Evolutionary conservation across 2,797 vertebrate species (phyloP), one percentile per base, ranked within the genome.

Genomic region (Mormyrops attenuatus): DNA sequence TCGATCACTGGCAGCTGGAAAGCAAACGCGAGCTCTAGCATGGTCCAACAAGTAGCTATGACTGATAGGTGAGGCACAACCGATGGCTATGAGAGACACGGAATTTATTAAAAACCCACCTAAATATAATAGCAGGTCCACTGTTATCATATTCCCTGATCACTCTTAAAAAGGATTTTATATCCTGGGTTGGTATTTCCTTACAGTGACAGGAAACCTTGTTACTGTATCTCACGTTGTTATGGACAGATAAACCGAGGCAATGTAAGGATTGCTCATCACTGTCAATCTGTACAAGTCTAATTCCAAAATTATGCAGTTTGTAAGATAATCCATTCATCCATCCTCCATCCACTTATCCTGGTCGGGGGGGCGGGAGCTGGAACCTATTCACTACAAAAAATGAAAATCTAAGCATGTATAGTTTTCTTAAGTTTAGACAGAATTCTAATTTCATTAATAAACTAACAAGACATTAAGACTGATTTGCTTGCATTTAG

Each of bases 1-100:
- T 99, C 98, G 15, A 97, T 99, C 95, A 99, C 98, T 3, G 98
- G 98, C 49, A 99, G 98, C 95, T 99, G 98, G 98, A 99, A 99
- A 95, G 97, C 97, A 49, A 99, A 98, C 91, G 97, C 97, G 0
- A 97, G 98, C 91, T 98, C 98, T 73, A 98, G 98, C 8, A 99
- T 99, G 98, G 94, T 99, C 90, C 98, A 99, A 89, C 98, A 99
- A 92, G 98, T 99, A 89, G 99, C 99, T 89, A 99, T 99, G 98
- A 98, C 98, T 91, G 98, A 99, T 88, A 97, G 97, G 99, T 98
- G 93, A 95, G 95, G 47, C 9, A 17, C n/a, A 5, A 50, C 15
- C 5, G 1, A 86, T 53, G n/a, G 13, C 2, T 22, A 34, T 30
- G 82, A 85, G 82, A 80, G 73, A n/a, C 73, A 44, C 38, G 41